phyloP scores from a whole-genome alignment of 2,797 vertebrate genomes.

The Enteromius trimaculatus region DNA sequence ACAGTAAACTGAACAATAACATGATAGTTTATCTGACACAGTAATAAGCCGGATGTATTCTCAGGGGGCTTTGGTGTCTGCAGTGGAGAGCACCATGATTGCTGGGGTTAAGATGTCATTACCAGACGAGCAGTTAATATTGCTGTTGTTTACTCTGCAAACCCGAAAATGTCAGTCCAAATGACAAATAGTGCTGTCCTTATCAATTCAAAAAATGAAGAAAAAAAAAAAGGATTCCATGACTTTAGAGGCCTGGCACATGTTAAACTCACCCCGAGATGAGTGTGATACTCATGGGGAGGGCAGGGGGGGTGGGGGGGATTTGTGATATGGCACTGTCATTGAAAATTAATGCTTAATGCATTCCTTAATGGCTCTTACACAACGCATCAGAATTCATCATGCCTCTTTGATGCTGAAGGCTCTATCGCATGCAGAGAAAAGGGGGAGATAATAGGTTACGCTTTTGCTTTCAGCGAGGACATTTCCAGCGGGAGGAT shows the following conservation, averaged over 20 bases:
- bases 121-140: conserved; percentile 20
- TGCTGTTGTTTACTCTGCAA: conserved; percentile 4
- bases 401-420: conserved; percentile 44
- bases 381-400: conserved; percentile 53
- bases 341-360: conserved; percentile 51
- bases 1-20: conserved; percentile 27
- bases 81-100: not conserved
- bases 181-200: not conserved
- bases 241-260: conserved; percentile 18
- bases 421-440: conserved; percentile 36
- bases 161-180: not conserved
- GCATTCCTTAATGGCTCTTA: conserved; percentile 51
- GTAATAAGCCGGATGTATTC: conserved; percentile 26
- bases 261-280: conserved; percentile 23
- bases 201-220: not conserved
- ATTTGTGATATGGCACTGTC: conserved; percentile 13
- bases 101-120: not conserved
- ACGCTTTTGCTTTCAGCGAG: conserved; percentile 36
- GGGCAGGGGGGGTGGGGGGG: not conserved
- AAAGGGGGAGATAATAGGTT: conserved; percentile 16
- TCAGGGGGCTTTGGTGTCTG: not conserved
- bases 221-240: not conserved
- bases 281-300: conserved; percentile 1
- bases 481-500: conserved; percentile 10
- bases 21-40: conserved; percentile 9